Evolutionary conservation across 2,888 invertebrate species (phyloP), one percentile per base, ranked within the genome.

Genomic region (Parnassius smintheus): DNA sequence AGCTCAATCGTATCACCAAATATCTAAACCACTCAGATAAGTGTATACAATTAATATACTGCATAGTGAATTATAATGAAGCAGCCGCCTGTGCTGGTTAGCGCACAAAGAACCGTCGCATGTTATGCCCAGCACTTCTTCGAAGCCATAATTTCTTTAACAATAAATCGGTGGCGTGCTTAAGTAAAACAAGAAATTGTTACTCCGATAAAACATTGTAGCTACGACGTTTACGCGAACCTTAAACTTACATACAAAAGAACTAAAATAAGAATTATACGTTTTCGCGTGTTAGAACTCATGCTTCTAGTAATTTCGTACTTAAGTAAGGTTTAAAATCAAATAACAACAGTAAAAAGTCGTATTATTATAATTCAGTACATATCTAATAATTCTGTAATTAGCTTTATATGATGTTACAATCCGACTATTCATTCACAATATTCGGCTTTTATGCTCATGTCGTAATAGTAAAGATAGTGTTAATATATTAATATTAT

Each of bases 131-230:
- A 66, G 69, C 69, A 72, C 64, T 80, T 80, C 75, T 73, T 71
- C 64, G 77, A 76, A 77, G 74, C 70, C 70, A 73, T 76, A 75
- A 75, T 78, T 80, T 76, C 73, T 75, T 72, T 64, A 67, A 70
- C 68, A 72, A 70, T 75, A 72, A 71, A 56, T 63, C 66, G 72
- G 64, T 82, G 71, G 75, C 80, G 78, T 80, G 78, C 66, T 68
- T 48, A 41, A 42, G 46, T 51, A 52, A 63, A 63, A 63, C 70
- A 72, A 70, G 72, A 74, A 75, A 70, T 71, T 68, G 65, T 70
- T 68, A 62, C 65, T 64, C 60, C 69, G 59, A 60, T 69, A 66
- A 64, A 64, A 63, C 51, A 52, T 56, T 63, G 63, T 56, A 63
- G 56, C 51, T 56, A 59, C 63, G 50, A 59, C 59, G 56, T 56